These are phyloP conservation scores for Holacanthella duospinosa DNA, from an alignment of 2,888 invertebrate genomes.

Conservation along the genomic window DNA sequence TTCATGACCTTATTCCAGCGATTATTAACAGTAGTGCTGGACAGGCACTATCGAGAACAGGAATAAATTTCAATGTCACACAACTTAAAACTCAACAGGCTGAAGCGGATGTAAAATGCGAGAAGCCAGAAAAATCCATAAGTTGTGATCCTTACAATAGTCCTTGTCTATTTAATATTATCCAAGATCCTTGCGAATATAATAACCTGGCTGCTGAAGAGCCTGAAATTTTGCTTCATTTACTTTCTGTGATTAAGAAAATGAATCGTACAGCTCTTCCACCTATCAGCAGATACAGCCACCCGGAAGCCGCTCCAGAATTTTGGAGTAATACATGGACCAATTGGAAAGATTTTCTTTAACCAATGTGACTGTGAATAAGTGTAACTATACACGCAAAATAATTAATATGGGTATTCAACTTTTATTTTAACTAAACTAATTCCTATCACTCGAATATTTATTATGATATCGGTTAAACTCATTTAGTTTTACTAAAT, in stretches of 20 bases:
- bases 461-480: no score
- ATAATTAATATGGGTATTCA: no score
- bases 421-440: no score
- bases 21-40: constrained; percentile 50
- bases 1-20: constrained; percentile 47
- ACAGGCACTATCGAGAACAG: constrained; percentile 48
- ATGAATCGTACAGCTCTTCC: constrained; percentile 42
- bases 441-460: no score
- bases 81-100: constrained; percentile 41
- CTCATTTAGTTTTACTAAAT: no score
- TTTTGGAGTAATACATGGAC: constrained; percentile 42
- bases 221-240: constrained; percentile 39
- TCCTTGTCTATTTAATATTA: constrained; percentile 72
- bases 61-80: constrained; percentile 46
- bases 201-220: constrained; percentile 54
- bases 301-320: constrained; percentile 42
- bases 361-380: no score
- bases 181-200: constrained; percentile 74
- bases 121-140: constrained; percentile 8
- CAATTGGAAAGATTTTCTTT: constrained; percentile 38
- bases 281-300: constrained; percentile 41
- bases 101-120: constrained; percentile 45
- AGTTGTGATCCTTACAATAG: constrained; percentile 54
- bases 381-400: no score
- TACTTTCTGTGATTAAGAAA: constrained; percentile 37